These are phyloP conservation scores for Eristalis arbustorum DNA, from an alignment of 2,888 invertebrate species.

Conservation along the genomic window DNA sequence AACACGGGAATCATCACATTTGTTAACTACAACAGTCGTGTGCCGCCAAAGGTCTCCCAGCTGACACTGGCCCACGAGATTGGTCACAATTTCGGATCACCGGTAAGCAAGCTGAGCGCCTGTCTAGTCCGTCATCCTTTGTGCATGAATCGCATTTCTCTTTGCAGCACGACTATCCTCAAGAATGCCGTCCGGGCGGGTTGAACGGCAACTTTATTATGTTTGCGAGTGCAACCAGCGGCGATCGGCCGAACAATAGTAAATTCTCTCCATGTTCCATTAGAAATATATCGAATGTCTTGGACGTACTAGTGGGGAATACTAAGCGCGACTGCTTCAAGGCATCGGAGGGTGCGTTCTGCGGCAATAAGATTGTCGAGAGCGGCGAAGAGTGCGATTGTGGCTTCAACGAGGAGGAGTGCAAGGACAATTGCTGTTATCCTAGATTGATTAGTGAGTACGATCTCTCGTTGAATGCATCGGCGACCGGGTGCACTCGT, in stretches of 20 bases:
- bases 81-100: conserved; percentile 99
- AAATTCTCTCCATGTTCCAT: conserved; percentile 97
- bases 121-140: background rate
- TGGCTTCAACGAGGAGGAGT: conserved; percentile 95
- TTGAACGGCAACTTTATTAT: conserved; percentile 98
- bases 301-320: conserved; percentile 94
- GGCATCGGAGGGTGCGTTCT: conserved; percentile 96
- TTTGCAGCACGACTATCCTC: conserved; percentile 95
- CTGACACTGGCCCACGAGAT: conserved; percentile 98
- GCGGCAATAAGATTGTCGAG: conserved; percentile 99
- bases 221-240: conserved; percentile 99
- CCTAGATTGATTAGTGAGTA: conserved; percentile 88
- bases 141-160: conserved; percentile 17
- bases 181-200: conserved; percentile 94
- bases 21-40: conserved; percentile 98
- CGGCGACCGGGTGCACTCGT: conserved; percentile 90
- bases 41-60: conserved; percentile 98
- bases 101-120: conserved; percentile 84
- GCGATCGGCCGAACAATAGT: conserved; percentile 98
- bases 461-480: conserved; percentile 85
- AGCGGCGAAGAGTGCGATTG: conserved; percentile 99
- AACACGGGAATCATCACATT: conserved; percentile 99
- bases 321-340: conserved; percentile 97
- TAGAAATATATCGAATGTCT: conserved; percentile 95
- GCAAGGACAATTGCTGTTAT: conserved; percentile 96